These are phyloP conservation scores for Aphelenchoides fujianensis DNA, from an alignment of 1,140 invertebrate genomes.

Conservation along the genomic window DNA sequence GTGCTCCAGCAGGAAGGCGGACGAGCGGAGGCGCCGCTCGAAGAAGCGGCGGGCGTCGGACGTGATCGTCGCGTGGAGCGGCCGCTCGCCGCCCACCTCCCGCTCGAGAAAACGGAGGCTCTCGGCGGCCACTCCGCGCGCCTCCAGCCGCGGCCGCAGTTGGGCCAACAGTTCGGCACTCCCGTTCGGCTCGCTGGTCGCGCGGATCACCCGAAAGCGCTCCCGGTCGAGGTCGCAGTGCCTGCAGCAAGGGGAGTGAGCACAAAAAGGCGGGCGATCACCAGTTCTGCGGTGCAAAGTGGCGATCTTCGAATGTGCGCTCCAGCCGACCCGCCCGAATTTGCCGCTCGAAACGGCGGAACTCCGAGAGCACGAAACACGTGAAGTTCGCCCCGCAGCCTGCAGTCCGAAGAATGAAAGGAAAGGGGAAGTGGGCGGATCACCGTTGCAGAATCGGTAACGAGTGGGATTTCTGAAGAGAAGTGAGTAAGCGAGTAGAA, in stretches of 20 bases:
- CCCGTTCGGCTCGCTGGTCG: neutral
- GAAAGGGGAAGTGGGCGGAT: neutral
- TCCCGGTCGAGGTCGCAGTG: neutral
- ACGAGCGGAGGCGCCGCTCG: conserved; percentile 34
- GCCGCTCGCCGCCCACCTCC: neutral
- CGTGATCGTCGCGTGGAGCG: conserved; percentile 30
- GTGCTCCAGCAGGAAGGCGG: conserved; percentile 43
- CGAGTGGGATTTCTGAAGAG: neutral
- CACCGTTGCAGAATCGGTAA: neutral
- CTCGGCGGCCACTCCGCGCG: neutral
- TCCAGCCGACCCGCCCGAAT: neutral
- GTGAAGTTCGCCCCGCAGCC: neutral
- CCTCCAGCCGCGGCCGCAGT: neutral
- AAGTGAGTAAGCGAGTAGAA: neutral
- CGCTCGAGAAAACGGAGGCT: neutral
- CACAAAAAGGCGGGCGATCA: neutral
- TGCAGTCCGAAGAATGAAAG: neutral
- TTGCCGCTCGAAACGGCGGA: neutral
- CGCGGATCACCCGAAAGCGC: neutral
- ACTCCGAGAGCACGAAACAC: neutral
- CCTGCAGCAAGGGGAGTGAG: neutral
- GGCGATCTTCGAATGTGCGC: conserved; percentile 5
- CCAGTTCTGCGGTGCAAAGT: conserved; percentile 12
- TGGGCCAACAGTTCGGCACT: neutral
- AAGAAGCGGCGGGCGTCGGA: conserved; percentile 38